phyloP scores from a whole-genome alignment of 1,140 invertebrate species.

The Ladona fulva region DNA sequence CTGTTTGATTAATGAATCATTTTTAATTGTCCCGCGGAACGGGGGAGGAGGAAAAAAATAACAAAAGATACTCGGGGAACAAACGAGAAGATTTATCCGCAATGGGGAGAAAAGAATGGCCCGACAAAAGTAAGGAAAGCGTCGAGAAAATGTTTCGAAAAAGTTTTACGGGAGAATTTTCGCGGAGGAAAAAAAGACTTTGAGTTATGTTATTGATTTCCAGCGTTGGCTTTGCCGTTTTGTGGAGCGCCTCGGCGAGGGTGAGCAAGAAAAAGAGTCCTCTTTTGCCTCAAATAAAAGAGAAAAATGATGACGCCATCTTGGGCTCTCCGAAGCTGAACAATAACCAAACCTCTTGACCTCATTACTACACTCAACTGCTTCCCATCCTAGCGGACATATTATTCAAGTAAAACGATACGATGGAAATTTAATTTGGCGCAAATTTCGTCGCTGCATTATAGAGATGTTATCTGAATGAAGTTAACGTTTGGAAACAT shows the following conservation, averaged over 20 bases:
- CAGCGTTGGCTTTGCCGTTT: neutral
- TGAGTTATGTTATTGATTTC: slow-evolving; percentile 10
- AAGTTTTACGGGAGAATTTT: neutral
- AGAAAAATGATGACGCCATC: neutral
- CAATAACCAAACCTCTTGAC: neutral
- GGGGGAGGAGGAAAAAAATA: neutral
- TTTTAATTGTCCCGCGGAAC: neutral
- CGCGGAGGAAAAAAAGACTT: neutral
- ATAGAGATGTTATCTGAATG: too few species aligned
- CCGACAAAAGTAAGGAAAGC: neutral
- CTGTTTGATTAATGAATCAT: slow-evolving; percentile 7
- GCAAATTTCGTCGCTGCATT: too few species aligned
- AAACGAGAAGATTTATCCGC: neutral
- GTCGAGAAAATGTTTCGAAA: slow-evolving; percentile 6
- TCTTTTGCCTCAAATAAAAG: neutral
- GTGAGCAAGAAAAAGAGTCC: neutral
- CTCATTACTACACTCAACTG: neutral
- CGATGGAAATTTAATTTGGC: too few species aligned
- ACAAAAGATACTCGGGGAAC: neutral
- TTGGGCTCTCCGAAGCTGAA: neutral
- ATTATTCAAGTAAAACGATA: too few species aligned
- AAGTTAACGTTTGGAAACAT: too few species aligned
- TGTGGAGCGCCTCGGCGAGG: neutral
- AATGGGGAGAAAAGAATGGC: neutral
- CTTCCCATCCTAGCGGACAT: too few species aligned